Conservation (phyloP, 2,888 invertebrate species). For the Galerucella pusilla region DNA sequence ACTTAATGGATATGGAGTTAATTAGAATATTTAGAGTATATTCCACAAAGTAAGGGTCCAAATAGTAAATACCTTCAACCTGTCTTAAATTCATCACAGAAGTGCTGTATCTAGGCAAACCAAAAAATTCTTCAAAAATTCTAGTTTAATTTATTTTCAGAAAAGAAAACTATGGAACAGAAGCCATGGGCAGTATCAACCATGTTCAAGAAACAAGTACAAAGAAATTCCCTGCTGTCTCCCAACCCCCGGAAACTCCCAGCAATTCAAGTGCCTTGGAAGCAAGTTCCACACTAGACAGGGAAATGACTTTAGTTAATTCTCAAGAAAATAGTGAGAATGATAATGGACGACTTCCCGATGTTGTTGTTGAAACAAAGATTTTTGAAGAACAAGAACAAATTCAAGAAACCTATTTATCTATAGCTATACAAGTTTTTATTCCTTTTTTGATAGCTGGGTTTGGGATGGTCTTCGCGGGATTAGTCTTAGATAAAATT, state of each 20-base stretch:
- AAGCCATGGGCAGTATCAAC: constrained; percentile 63
- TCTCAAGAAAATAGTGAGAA: constrained; percentile 58
- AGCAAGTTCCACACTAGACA: constrained; percentile 56
- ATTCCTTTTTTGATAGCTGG: constrained; percentile 81
- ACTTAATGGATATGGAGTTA: no score
- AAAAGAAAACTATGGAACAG: constrained; percentile 64
- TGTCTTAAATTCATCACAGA: no score
- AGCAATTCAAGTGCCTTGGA: constrained; percentile 61
- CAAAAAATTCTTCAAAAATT: neutral
- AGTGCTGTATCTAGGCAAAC: neutral
- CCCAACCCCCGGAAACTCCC: constrained; percentile 52
- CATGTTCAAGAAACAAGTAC: constrained; percentile 58
- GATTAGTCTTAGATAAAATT: constrained; percentile 78
- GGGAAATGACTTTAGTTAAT: constrained; percentile 60
- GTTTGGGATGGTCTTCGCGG: constrained; percentile 83
- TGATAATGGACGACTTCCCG: constrained; percentile 68
- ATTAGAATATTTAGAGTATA: no score
- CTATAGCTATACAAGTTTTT: constrained; percentile 75
- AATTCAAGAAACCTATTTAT: constrained; percentile 69
- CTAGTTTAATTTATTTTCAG: constrained; percentile 45
- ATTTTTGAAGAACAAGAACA: constrained; percentile 62
- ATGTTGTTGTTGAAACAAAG: constrained; percentile 68
- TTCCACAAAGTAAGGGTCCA: no score
- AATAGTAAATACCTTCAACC: no score
- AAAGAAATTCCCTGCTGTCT: constrained; percentile 45